Conservation (phyloP, 2,113 vertebrate genomes). For the Muntiacus muntjak region DNA sequence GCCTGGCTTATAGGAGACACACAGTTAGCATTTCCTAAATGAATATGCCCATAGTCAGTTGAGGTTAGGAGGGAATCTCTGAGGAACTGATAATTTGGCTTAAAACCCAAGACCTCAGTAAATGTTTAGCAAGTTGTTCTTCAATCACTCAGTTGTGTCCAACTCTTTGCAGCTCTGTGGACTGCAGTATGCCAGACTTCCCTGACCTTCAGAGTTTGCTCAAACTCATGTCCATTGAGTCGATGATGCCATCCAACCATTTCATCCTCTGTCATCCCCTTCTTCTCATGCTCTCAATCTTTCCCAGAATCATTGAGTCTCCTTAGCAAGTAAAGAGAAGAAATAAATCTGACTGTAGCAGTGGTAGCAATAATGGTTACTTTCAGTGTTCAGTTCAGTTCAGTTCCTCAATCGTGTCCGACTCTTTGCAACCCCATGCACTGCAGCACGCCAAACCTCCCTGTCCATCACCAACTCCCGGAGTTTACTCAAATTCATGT, state of each 20-base stretch:
- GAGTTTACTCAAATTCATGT: neutral
- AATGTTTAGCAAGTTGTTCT: neutral
- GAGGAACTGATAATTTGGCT: neutral
- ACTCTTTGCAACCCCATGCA: neutral
- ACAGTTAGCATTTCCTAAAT: neutral
- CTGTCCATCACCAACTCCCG: neutral
- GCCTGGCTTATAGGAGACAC: neutral
- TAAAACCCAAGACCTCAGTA: neutral
- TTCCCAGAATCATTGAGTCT: neutral
- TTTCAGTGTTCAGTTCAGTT: neutral
- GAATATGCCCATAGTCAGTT: neutral
- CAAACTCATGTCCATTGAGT: neutral
- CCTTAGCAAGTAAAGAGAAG: neutral
- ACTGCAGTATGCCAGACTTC: neutral
- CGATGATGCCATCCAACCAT: neutral
- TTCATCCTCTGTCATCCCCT: neutral
- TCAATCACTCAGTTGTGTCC: neutral
- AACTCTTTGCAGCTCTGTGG: neutral
- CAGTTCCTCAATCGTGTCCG: fast-evolving
- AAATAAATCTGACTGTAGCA: neutral
- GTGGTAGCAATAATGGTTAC: neutral
- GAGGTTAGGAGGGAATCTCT: neutral
- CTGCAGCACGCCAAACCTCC: neutral
- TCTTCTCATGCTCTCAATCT: neutral
- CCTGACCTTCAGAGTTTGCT: neutral